Percentiles rank a stretch among this genome's conserved stretches.
These are phyloP conservation scores for Shargacucullia verbasci DNA, from an alignment of 2,888 invertebrate genomes.

Conservation along the genomic window DNA sequence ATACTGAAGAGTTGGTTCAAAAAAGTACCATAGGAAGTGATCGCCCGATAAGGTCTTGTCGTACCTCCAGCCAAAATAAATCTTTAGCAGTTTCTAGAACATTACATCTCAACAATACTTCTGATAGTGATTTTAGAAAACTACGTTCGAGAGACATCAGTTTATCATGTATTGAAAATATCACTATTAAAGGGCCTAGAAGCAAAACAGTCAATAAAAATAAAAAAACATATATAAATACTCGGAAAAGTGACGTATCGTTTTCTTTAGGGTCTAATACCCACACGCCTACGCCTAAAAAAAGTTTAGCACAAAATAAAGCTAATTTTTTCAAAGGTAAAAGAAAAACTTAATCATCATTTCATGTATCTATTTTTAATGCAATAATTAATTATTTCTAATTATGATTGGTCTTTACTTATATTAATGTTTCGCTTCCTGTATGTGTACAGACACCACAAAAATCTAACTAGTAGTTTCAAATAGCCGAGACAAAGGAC, in stretches of 20 bases:
- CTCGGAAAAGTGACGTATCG: slow-evolving; percentile 52
- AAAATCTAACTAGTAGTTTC: too few species aligned
- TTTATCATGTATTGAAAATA: slow-evolving; percentile 46
- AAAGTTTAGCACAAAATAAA: slow-evolving; percentile 19
- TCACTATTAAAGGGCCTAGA: slow-evolving; percentile 33
- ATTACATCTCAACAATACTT: slow-evolving; percentile 21
- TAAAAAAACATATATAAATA: slow-evolving; percentile 26
- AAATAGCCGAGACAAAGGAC: too few species aligned
- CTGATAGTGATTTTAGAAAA: slow-evolving; percentile 16
- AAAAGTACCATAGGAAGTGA: slow-evolving; percentile 30
- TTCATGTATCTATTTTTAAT: neutral
- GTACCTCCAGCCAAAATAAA: slow-evolving; percentile 42
- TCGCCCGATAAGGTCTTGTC: slow-evolving; percentile 55
- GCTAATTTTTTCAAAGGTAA: slow-evolving; percentile 25
- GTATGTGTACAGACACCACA: too few species aligned
- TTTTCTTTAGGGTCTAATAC: slow-evolving; percentile 45
- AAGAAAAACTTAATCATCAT: slow-evolving; percentile 14
- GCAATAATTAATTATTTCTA: too few species aligned
- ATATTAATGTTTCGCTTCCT: too few species aligned
- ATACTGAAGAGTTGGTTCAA: slow-evolving; percentile 24
- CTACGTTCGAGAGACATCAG: slow-evolving; percentile 42
- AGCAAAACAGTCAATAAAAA: slow-evolving; percentile 23
- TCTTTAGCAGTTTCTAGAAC: slow-evolving; percentile 34
- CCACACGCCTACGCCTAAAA: slow-evolving; percentile 32
- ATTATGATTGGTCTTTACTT: too few species aligned